A percentile compares a stretch with the other conserved stretches of the same genome.
These are phyloP conservation scores for Panulirus ornatus DNA, from an alignment of 1,140 invertebrate species.

Conservation along the genomic window DNA sequence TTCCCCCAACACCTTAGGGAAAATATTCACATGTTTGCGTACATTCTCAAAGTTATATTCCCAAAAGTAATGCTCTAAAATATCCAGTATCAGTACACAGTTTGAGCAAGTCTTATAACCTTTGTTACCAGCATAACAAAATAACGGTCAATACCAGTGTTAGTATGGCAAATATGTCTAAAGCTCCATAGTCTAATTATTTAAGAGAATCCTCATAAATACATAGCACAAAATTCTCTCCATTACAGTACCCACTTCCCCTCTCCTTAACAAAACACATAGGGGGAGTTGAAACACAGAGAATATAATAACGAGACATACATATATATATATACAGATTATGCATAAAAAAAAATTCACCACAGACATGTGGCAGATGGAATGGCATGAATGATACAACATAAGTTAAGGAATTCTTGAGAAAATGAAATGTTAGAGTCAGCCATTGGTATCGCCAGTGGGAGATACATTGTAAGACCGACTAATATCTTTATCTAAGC, in stretches of 20 bases:
- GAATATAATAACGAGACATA: slow-evolving; percentile 39
- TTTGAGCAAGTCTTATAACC: slow-evolving; percentile 42
- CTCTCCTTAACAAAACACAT: slow-evolving; percentile 20
- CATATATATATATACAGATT: slow-evolving; percentile 56
- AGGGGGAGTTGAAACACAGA: slow-evolving; percentile 30
- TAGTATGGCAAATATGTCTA: slow-evolving; percentile 25
- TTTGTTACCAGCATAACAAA: slow-evolving; percentile 13
- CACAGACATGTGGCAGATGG: slow-evolving; percentile 38
- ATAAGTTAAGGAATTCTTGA: slow-evolving; percentile 58
- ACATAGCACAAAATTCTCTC: background rate
- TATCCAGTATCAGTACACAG: slow-evolving; percentile 6
- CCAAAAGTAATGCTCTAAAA: background rate
- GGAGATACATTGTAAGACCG: slow-evolving; percentile 25
- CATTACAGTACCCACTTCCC: slow-evolving; percentile 5
- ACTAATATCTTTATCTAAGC: slow-evolving; percentile 21
- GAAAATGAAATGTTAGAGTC: slow-evolving; percentile 59
- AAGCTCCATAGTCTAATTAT: background rate
- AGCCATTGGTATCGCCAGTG: background rate
- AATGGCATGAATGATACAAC: slow-evolving; percentile 63
- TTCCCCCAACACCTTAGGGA: background rate
- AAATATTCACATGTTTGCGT: background rate
- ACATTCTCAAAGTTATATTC: background rate
- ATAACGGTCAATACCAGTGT: background rate
- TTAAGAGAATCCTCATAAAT: background rate
- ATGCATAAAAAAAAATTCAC: slow-evolving; percentile 55